These are phyloP conservation scores for Hoplodrina blanda DNA, from an alignment of 2,888 invertebrate species.

Conservation along the genomic window DNA sequence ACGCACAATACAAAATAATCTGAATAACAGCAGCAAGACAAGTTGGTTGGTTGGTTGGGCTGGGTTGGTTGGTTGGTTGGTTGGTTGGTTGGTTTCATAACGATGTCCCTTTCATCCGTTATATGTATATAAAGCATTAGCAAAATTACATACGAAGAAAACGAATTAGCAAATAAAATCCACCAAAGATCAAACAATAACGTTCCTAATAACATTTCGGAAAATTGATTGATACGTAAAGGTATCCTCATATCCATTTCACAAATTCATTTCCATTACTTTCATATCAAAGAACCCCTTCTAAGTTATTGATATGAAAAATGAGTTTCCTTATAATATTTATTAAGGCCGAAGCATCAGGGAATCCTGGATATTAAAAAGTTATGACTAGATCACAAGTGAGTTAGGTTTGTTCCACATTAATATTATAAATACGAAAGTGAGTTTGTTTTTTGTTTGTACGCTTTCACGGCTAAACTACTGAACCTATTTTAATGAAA, in stretches of 20 bases:
- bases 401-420: constrained; percentile 1
- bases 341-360: constrained; percentile 32
- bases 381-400: constrained; percentile 19
- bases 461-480: no score
- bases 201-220: not conserved
- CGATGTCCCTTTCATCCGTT: no score
- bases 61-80: no score
- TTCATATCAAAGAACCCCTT: constrained; percentile 44
- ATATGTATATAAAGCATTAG: not conserved
- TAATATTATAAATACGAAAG: not conserved
- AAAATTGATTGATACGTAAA: constrained; percentile 8
- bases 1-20: no score
- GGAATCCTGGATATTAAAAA: constrained; percentile 43
- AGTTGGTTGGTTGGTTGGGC: no score
- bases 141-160: not conserved
- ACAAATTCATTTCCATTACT: constrained; percentile 47
- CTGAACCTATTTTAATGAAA: no score
- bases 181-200: constrained; percentile 16
- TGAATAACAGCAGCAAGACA: no score
- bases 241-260: constrained; percentile 11
- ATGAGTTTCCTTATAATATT: constrained; percentile 48
- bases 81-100: no score
- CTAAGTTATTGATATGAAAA: constrained; percentile 50
- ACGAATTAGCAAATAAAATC: constrained; percentile 8
- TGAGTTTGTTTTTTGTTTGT: no score